These are phyloP conservation scores for Brachystomella parvula DNA, from an alignment of 1,140 invertebrate genomes.

Conservation along the genomic window DNA sequence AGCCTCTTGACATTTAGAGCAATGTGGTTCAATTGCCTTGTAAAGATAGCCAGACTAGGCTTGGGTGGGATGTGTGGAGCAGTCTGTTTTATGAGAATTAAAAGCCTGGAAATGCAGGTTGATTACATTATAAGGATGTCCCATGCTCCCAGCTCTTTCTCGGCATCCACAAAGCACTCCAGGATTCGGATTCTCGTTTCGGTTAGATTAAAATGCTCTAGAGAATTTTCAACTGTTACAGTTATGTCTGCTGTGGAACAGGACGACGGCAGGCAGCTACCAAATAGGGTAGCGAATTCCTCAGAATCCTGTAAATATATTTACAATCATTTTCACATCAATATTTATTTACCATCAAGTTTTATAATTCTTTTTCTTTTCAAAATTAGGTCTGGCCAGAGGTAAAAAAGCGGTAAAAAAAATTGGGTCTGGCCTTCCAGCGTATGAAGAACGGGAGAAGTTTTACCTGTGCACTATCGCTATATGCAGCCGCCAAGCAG, in stretches of 20 bases:
- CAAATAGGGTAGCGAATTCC: no score
- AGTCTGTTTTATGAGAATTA: constrained; percentile 33
- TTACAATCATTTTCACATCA: no score
- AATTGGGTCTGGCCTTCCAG: no score
- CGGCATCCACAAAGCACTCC: not conserved
- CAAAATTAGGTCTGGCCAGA: no score
- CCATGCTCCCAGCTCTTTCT: not conserved
- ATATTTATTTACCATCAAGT: no score
- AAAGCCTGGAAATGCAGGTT: not conserved
- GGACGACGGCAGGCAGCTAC: not conserved
- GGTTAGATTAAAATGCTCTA: not conserved
- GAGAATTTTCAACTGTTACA: not conserved
- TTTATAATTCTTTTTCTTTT: no score
- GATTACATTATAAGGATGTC: not conserved
- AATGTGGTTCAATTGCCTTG: not conserved
- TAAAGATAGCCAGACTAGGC: not conserved
- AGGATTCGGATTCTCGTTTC: not conserved
- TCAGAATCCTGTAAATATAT: no score
- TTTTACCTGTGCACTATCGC: no score
- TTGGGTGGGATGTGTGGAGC: no score
- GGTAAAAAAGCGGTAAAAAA: no score
- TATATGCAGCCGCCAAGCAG: no score
- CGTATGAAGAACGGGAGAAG: no score
- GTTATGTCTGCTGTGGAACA: not conserved
- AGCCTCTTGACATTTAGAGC: not conserved